Percentiles rank a stretch among this genome's conserved stretches.
These are phyloP conservation scores for Lysiphlebus fabarum DNA, from an alignment of 1,140 invertebrate genomes.

Conservation along the genomic window DNA sequence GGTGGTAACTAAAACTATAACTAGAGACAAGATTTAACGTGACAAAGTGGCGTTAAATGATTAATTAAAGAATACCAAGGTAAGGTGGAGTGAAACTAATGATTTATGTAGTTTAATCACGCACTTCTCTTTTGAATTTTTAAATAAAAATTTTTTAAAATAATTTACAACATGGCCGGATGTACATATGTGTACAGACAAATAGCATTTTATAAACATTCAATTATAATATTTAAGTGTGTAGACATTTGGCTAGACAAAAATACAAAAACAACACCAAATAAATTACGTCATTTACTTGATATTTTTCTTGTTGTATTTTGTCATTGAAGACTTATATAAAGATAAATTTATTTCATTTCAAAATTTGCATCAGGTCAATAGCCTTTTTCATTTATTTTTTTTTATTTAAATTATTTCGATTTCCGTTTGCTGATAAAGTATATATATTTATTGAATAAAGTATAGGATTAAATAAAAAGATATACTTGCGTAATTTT, in stretches of 20 bases:
- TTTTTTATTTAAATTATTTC: too few relatives aligned
- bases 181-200: slow-evolving; percentile 13
- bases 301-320: neutral
- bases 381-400: too few relatives aligned
- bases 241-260: too few relatives aligned
- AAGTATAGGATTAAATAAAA: too few relatives aligned
- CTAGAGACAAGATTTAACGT: slow-evolving; percentile 18
- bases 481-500: too few relatives aligned
- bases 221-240: slow-evolving; percentile 2
- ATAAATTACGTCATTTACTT: slow-evolving; percentile 20
- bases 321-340: neutral
- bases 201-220: neutral
- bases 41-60: slow-evolving; percentile 32
- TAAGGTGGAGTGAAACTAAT: slow-evolving; percentile 10
- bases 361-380: neutral
- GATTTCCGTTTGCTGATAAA: too few relatives aligned
- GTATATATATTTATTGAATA: too few relatives aligned
- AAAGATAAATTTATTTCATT: neutral
- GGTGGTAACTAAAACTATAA: neutral
- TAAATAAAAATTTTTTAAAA: slow-evolving; percentile 4
- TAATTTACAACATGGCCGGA: neutral
- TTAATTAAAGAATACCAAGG: slow-evolving; percentile 26
- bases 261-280: neutral
- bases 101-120: slow-evolving; percentile 26
- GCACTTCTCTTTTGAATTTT: slow-evolving; percentile 21